Base-by-base conservation (phyloP, 2,888 invertebrate species). In the Orchestes rusci region DNA sequence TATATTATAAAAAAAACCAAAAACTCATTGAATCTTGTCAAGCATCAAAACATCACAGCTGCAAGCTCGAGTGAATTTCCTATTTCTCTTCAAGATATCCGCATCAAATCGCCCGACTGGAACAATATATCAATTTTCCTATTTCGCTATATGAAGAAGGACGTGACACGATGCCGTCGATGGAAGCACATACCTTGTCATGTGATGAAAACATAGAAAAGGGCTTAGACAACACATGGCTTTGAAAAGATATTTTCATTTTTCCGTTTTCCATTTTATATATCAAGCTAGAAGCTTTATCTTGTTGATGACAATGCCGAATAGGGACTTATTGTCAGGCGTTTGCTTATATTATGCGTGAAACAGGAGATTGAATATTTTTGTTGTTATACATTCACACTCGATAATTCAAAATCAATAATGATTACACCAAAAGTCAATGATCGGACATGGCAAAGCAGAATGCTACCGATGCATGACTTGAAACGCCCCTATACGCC, bases 191-290 rank as follows among this genome's bases (percentile, higher is more conserved):
- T 44, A 17, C 33, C 33, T 17, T 18, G 43, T 38, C 43, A 43
- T 17, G 37, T 30, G 23, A 37, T 12, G 32, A 28, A 38, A 44
- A 44, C 43, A 44, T 33, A 39, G 43, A 39, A 44, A 44, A 44
- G 33, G 18, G 38, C 38, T 38, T 34, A 44, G 43, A 44, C 38
- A 28, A 32, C 33, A 38, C 23, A 23, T 10, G 10, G 10, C 10
- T 23, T 7, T 23, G 23, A 23, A 7, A 5, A 5, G 23, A 5
- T 23, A 23, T 23, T 23, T 23, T 10, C 23, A 23, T 7, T 23
- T 10, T 23, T 23, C 23, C 5, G 5, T 23, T 23, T 23, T 10
- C 10, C 10, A 10, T 23, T 23, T 23, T 23, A 23, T 23, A 7
- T 23, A 7, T 23, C 23, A 7, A 23, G 23, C 5, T 23, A 10